Conservation (phyloP, 1,140 invertebrate species). For the Oscheius sp. region DNA sequence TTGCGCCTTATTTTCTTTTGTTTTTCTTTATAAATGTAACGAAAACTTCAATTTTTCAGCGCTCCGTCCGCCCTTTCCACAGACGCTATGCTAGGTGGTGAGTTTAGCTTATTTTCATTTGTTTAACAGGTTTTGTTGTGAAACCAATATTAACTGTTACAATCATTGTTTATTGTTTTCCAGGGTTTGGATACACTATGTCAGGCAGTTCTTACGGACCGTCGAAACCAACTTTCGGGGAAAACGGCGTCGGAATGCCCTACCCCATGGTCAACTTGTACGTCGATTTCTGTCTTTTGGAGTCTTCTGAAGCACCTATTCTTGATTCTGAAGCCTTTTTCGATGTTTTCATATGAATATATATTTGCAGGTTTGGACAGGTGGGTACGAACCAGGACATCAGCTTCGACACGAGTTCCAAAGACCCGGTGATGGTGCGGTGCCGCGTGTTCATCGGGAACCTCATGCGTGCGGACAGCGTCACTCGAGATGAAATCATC, state of each 20-base stretch:
- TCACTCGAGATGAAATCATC: conserved; percentile 32
- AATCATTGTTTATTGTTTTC: no score
- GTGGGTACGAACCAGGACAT: conserved; percentile 20
- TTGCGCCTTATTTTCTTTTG: no score
- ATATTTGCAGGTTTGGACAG: conserved; percentile 20
- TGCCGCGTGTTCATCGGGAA: conserved; percentile 35
- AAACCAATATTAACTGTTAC: no score
- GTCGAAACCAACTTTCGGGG: conserved; percentile 16
- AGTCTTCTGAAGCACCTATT: no score
- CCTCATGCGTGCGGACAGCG: conserved; percentile 2
- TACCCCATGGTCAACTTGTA: conserved; percentile 25
- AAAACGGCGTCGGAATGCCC: conserved; percentile 22
- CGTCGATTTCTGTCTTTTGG: background rate
- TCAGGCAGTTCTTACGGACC: conserved; percentile 12
- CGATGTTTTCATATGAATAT: no score
- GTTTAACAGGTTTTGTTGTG: no score
- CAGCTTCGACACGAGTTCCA: conserved; percentile 31
- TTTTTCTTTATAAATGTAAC: no score
- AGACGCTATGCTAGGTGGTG: no score
- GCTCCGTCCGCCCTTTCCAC: no score
- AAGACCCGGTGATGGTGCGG: conserved; percentile 29
- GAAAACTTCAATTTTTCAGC: no score
- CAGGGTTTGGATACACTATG: background rate
- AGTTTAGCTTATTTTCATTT: no score
- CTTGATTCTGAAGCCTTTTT: no score